Conservation (phyloP, 1,140 invertebrate genomes). For the Drosophila tropicalis region DNA sequence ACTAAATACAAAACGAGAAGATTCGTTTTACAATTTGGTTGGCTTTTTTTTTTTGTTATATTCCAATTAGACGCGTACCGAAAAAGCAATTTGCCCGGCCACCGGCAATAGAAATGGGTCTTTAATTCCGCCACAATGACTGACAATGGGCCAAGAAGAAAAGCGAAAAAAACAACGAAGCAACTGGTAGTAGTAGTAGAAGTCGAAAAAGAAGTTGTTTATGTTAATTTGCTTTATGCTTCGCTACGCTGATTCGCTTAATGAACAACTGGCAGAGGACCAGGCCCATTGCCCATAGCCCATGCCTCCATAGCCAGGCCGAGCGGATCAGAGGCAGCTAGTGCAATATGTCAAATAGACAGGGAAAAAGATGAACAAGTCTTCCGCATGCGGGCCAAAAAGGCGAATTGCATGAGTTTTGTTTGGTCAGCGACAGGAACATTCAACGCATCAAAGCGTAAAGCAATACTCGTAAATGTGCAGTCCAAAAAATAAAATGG, state of each 20-base stretch:
- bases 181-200: slow-evolving; percentile 32
- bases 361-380: slow-evolving; percentile 42
- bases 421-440: slow-evolving; percentile 56
- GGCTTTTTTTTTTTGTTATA: slow-evolving; percentile 48
- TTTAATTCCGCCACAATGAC: slow-evolving; percentile 74
- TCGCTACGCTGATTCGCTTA: slow-evolving; percentile 80
- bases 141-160: slow-evolving; percentile 38
- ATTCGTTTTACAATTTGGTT: slow-evolving; percentile 8
- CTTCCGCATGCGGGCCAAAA: slow-evolving; percentile 55
- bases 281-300: neutral
- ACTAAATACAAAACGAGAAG: slow-evolving; percentile 29
- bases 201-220: slow-evolving; percentile 77
- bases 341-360: slow-evolving; percentile 77
- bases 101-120: slow-evolving; percentile 57
- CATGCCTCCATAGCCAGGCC: neutral
- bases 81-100: slow-evolving; percentile 69
- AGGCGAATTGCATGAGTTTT: slow-evolving; percentile 30
- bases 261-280: slow-evolving; percentile 56
- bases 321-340: slow-evolving; percentile 36
- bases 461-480: slow-evolving; percentile 71
- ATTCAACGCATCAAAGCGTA: slow-evolving; percentile 76
- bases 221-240: slow-evolving; percentile 79
- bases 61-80: slow-evolving; percentile 73
- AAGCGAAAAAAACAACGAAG: slow-evolving; percentile 12
- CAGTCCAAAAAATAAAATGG: slow-evolving; percentile 41